Evolutionary conservation across 1,140 invertebrate species (phyloP).

Genomic region (Drosophila kohkoa): DNA sequence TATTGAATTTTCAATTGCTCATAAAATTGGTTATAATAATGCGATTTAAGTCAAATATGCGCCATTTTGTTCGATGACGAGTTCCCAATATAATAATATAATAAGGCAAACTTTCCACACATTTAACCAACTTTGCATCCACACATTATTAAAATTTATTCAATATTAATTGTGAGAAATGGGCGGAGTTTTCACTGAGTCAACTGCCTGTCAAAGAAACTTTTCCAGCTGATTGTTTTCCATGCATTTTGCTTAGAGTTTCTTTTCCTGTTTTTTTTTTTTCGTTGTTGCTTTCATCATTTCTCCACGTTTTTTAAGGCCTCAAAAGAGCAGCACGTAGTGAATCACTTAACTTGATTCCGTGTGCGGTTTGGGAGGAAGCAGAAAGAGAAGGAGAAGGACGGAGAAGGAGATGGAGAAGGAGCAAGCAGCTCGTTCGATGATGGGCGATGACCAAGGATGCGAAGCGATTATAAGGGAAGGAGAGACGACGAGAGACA

Average conservation of each 20-base stretch:
- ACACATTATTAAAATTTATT: background rate
- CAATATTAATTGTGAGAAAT: constrained; percentile 1
- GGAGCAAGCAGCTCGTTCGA: constrained; percentile 2
- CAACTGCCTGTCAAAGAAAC: constrained; percentile 16
- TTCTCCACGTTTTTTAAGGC: constrained; percentile 36
- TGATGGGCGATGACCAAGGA: constrained; percentile 34
- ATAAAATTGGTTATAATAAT: too few relatives aligned
- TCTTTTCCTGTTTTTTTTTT: background rate
- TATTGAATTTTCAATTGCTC: too few relatives aligned
- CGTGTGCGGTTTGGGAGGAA: constrained; percentile 8
- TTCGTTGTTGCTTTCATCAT: background rate
- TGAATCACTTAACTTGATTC: constrained; percentile 84
- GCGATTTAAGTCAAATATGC: too few relatives aligned
- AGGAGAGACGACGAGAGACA: too few relatives aligned
- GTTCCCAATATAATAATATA: too few relatives aligned
- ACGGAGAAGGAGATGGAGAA: too few relatives aligned
- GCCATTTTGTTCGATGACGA: too few relatives aligned
- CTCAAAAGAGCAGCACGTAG: constrained; percentile 80
- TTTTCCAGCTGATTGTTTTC: constrained; percentile 24
- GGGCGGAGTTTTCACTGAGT: background rate
- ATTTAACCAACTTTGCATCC: too few relatives aligned
- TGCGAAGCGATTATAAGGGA: constrained; percentile 53
- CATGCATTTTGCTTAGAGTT: constrained; percentile 9
- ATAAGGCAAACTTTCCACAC: too few relatives aligned
- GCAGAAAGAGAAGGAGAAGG: too few relatives aligned